Conservation (phyloP, 1,140 invertebrate genomes). For the Scaptomyza montana region DNA sequence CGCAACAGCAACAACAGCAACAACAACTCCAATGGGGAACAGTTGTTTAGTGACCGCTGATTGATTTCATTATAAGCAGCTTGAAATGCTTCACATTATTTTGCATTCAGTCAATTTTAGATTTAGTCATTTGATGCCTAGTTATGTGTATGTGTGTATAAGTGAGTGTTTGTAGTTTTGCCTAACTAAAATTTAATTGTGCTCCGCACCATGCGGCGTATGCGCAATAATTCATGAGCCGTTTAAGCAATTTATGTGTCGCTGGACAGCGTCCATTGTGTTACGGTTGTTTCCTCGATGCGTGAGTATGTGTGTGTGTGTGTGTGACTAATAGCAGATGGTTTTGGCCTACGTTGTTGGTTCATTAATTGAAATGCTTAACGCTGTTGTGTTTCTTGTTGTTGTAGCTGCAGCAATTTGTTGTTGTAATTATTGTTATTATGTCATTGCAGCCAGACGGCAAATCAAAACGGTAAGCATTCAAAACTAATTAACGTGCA, state of each 20-base stretch:
- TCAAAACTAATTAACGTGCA: slow-evolving; percentile 23
- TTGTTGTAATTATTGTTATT: slow-evolving; percentile 54
- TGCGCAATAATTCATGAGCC: slow-evolving; percentile 79
- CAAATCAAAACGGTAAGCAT: slow-evolving; percentile 39
- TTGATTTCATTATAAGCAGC: slow-evolving; percentile 68
- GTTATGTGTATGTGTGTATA: background rate
- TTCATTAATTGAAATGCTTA: slow-evolving; percentile 72
- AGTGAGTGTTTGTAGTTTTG: slow-evolving; percentile 15
- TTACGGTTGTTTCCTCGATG: slow-evolving; percentile 30
- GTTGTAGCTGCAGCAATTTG: slow-evolving; percentile 5
- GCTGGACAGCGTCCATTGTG: slow-evolving; percentile 36
- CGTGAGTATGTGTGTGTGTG: slow-evolving; percentile 17
- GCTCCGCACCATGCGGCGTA: slow-evolving; percentile 63
- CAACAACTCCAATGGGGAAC: slow-evolving; percentile 29
- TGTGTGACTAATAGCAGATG: slow-evolving; percentile 70
- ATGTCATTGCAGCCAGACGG: slow-evolving; percentile 64
- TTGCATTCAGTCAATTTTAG: slow-evolving; percentile 70
- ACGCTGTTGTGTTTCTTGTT: slow-evolving; percentile 37
- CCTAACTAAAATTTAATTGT: slow-evolving; percentile 73
- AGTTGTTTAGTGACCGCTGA: slow-evolving; percentile 44
- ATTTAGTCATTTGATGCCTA: slow-evolving; percentile 34
- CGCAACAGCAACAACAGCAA: slow-evolving; percentile 36
- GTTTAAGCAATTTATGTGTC: slow-evolving; percentile 70
- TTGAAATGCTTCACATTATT: slow-evolving; percentile 66
- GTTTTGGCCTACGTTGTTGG: slow-evolving; percentile 56